phyloP scores from a whole-genome alignment of 2,113 vertebrate genomes.

The Cricetomys ansorgei region DNA sequence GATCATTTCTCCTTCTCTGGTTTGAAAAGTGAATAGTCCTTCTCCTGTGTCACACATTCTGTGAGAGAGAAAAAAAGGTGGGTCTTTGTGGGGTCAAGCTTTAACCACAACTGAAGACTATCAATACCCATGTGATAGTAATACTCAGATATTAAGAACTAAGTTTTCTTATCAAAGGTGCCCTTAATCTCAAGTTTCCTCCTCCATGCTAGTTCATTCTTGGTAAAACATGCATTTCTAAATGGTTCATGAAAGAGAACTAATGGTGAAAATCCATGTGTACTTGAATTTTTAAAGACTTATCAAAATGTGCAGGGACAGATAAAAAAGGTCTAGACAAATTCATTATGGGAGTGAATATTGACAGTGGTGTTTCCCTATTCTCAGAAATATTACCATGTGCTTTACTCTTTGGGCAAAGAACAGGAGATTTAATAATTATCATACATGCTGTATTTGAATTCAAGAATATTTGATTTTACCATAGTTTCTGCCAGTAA shows the following conservation, averaged over 20 bases:
- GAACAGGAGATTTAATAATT: too few relatives aligned
- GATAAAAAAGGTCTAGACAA: not conserved
- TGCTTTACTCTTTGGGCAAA: not conserved
- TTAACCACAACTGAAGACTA: not conserved
- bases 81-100: constrained; percentile 58
- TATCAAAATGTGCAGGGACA: not conserved
- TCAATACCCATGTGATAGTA: not conserved
- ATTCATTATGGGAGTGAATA: not conserved
- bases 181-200: not conserved
- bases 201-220: not conserved
- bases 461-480: not conserved
- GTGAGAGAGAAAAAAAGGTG: constrained; percentile 64
- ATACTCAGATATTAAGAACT: not conserved
- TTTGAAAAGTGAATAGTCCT: constrained; percentile 99
- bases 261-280: not conserved
- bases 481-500: not conserved
- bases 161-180: not conserved
- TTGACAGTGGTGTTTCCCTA: not conserved
- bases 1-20: constrained; percentile 99
- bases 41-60: constrained; percentile 99
- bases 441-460: not conserved
- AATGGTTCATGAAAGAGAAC: not conserved
- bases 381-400: not conserved
- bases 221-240: not conserved
- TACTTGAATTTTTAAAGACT: not conserved